Evolutionary conservation across 2,888 invertebrate species (phyloP).

Genomic region (Dryobota labecula): DNA sequence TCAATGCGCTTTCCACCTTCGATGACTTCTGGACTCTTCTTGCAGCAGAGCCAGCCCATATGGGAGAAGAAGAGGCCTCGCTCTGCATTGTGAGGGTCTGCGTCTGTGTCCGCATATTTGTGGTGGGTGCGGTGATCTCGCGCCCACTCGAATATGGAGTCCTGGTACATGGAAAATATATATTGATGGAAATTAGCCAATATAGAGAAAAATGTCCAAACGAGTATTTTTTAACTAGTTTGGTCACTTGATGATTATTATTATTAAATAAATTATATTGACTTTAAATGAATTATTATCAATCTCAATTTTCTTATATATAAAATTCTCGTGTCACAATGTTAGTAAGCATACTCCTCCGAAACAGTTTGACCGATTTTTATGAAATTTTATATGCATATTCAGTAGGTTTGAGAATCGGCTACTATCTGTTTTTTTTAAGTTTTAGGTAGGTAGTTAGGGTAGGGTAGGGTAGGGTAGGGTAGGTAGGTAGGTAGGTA

Average conservation of each 20-base stretch:
- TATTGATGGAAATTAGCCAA: neutral
- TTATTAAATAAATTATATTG: neutral
- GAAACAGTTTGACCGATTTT: too few relatives aligned
- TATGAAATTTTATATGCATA: too few relatives aligned
- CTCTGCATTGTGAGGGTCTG: conserved; percentile 96
- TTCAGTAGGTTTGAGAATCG: too few relatives aligned
- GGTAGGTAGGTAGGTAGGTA: too few relatives aligned
- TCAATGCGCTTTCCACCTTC: conserved; percentile 95
- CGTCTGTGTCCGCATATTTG: conserved; percentile 96
- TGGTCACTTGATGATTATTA: neutral
- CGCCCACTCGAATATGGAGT: conserved; percentile 92
- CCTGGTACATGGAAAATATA: conserved; percentile 78
- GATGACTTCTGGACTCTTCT: conserved; percentile 96
- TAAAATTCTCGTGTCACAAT: too few relatives aligned
- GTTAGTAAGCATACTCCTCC: too few relatives aligned
- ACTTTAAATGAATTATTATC: neutral
- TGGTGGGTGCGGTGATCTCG: conserved; percentile 95
- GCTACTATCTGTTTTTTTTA: too few relatives aligned
- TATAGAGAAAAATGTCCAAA: neutral
- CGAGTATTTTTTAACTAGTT: neutral
- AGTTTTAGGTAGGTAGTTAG: too few relatives aligned
- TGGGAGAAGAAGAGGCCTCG: conserved; percentile 98
- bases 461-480: too few relatives aligned
- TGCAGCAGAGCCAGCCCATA: conserved; percentile 97
- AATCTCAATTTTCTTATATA: too few relatives aligned